Percentiles rank a stretch among this genome's conserved stretches.
Evolutionary conservation across 2,888 invertebrate genomes (phyloP).

Genomic region (Clusia tigrina): DNA sequence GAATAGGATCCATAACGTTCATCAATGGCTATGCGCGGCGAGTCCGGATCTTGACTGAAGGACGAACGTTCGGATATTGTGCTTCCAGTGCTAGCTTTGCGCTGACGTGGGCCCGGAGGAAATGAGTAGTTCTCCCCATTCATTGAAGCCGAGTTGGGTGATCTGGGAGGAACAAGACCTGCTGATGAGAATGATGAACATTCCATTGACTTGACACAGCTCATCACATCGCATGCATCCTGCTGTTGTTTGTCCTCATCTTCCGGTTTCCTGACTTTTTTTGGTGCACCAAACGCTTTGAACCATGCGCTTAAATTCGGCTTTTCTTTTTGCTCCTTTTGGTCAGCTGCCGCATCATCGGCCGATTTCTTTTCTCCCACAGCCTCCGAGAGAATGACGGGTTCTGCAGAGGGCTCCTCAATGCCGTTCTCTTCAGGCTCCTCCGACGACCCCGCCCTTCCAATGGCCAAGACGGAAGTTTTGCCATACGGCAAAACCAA

Average conservation of each 20-base stretch:
- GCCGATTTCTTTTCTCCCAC: constrained; percentile 34
- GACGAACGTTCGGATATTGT: constrained; percentile 81
- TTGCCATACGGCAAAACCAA: constrained; percentile 14
- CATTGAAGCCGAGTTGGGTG: constrained; percentile 40
- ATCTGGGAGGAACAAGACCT: constrained; percentile 43
- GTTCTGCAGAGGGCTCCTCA: constrained; percentile 31
- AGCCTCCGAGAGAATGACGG: constrained; percentile 42
- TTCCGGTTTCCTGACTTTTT: constrained; percentile 73
- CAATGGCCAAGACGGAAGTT: not conserved
- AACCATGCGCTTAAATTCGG: constrained; percentile 92
- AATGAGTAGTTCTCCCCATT: constrained; percentile 55
- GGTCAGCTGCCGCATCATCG: constrained; percentile 13
- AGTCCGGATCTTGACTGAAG: constrained; percentile 79
- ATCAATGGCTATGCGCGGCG: constrained; percentile 72
- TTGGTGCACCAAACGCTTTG: constrained; percentile 89
- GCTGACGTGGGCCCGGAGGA: constrained; percentile 66
- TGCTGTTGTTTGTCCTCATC: constrained; percentile 64
- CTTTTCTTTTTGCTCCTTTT: constrained; percentile 43
- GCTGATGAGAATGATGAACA: constrained; percentile 34
- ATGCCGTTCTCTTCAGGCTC: constrained; percentile 8
- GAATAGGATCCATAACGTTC: constrained; percentile 71
- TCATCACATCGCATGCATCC: constrained; percentile 25
- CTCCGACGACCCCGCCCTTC: not conserved
- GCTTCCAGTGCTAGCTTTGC: constrained; percentile 81
- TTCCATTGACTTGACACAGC: constrained; percentile 16